Evolutionary conservation across 2,113 vertebrate genomes (phyloP).

Genomic region (Boulengerochromis microlepis): DNA sequence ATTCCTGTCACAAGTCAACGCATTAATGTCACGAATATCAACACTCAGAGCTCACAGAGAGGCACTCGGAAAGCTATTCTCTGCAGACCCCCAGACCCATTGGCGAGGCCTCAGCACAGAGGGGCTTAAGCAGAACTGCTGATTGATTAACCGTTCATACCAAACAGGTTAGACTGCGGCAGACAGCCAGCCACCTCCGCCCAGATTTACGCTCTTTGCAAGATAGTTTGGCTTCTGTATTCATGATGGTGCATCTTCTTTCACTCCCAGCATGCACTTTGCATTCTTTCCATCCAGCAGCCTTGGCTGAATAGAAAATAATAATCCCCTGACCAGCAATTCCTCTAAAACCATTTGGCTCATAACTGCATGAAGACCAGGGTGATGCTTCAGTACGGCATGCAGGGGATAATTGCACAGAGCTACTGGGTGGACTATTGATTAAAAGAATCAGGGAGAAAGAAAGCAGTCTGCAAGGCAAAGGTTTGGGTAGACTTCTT

Average conservation of each 20-base stretch:
- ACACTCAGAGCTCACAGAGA: not conserved
- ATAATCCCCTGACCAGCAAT: slow-evolving; percentile 31
- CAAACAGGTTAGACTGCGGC: not conserved
- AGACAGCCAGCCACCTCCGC: not conserved
- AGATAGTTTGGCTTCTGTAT: slow-evolving; percentile 15
- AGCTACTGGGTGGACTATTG: slow-evolving; percentile 19
- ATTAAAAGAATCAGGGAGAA: not conserved
- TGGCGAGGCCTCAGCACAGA: not conserved
- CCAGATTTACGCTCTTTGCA: not conserved
- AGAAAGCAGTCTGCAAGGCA: slow-evolving; percentile 2
- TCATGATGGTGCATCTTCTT: slow-evolving; percentile 16
- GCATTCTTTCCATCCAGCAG: slow-evolving; percentile 21
- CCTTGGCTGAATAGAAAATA: slow-evolving; percentile 36
- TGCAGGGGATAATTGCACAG: not conserved
- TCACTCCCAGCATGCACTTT: slow-evolving; percentile 21
- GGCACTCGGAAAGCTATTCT: not conserved
- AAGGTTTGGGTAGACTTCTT: slow-evolving; percentile 9
- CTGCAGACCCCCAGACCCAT: not conserved
- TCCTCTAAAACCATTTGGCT: slow-evolving; percentile 43
- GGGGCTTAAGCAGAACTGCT: not conserved
- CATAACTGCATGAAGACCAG: slow-evolving; percentile 4
- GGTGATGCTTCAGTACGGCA: not conserved
- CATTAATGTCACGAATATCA: slow-evolving; percentile 41
- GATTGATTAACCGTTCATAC: slow-evolving; percentile 23
- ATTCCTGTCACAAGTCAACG: slow-evolving; percentile 30